Base-by-base conservation (phyloP, 1,140 invertebrate species). In the Hydropsyche tenuis region DNA sequence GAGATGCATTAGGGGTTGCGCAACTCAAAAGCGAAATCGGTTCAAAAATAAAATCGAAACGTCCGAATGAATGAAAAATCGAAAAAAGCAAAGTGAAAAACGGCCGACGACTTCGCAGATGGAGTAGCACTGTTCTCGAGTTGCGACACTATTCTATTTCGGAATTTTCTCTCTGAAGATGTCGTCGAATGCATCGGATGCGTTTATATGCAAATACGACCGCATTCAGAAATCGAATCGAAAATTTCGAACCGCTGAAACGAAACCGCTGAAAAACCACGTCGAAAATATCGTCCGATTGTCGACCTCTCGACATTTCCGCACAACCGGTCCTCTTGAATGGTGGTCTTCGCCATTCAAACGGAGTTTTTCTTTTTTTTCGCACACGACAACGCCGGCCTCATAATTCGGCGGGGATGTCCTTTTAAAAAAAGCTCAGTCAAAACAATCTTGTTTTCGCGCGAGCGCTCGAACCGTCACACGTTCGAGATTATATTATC, bases 381-480 rank as follows among this genome's bases (percentile, higher is more conserved):
- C 30, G 30, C 30, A 37, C 9, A n/a, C 30, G 30, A 9, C 30
- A 9, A 37, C 9, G 30, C 4, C 56, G 22, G 18, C 56, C 12
- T 60, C 56, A 27, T 60, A 25, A 60, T 23, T 60, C 48, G 56
- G 18, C 7, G 45, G 23, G 23, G 22, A 22, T 20, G 20, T 60
- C 23, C 56, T 22, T 60, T 60, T 23, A 48, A 16, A 60, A 37
- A 37, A 60, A 60, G 22, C 22, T 1, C 56, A 60, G 56, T 60
- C 56, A 60, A 60, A 60, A 60, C 56, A 60, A 60, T 60, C 56
- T 60, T 27, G 56, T 60, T 60, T 60, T 60, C 9, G 51, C 14
- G 51, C 18, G 51, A n/a, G 22, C 45, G 45, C 45, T n/a, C n/a
- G 22, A 53, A 53, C n/a, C n/a, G n/a, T n/a, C n/a, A n/a, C 30